Percentiles rank a stretch among this genome's conserved stretches.
Evolutionary conservation across 2,888 invertebrate genomes (phyloP).

Genomic region (Aphidius colemani): DNA sequence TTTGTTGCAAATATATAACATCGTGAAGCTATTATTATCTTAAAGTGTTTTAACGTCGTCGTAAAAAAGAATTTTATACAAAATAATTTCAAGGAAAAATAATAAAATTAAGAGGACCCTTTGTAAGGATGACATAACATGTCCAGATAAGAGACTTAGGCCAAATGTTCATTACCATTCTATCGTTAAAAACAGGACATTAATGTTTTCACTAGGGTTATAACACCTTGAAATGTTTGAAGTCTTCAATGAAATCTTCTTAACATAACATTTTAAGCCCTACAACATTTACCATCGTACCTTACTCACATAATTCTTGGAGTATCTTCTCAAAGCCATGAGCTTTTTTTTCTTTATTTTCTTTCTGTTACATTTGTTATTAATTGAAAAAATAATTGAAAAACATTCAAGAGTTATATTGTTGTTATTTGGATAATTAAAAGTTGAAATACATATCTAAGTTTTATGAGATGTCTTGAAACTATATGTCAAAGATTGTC

Average conservation of each 20-base stretch:
- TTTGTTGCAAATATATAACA: neutral
- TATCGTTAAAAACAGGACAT: slow-evolving; percentile 48
- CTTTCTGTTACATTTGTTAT: no score
- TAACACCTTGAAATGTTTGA: slow-evolving; percentile 33
- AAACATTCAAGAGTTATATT: no score
- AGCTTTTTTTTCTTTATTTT: no score
- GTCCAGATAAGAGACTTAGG: slow-evolving; percentile 5
- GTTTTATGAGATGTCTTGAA: no score
- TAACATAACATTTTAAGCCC: slow-evolving; percentile 20
- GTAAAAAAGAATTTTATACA: neutral
- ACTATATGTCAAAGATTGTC: no score
- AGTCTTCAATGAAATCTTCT: slow-evolving; percentile 27
- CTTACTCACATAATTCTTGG: slow-evolving; percentile 14
- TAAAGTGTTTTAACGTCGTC: no score
- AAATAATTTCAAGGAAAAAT: neutral
- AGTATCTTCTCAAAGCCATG: neutral
- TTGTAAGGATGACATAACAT: slow-evolving; percentile 4
- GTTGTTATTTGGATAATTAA: no score
- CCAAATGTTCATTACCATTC: slow-evolving; percentile 46
- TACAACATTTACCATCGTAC: slow-evolving; percentile 22
- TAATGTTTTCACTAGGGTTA: slow-evolving; percentile 38
- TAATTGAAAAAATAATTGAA: no score
- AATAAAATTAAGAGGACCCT: neutral
- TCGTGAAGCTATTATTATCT: neutral
- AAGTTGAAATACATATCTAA: no score